Conservation (phyloP, 1,140 invertebrate species). For the Sycophaga agraensis region DNA sequence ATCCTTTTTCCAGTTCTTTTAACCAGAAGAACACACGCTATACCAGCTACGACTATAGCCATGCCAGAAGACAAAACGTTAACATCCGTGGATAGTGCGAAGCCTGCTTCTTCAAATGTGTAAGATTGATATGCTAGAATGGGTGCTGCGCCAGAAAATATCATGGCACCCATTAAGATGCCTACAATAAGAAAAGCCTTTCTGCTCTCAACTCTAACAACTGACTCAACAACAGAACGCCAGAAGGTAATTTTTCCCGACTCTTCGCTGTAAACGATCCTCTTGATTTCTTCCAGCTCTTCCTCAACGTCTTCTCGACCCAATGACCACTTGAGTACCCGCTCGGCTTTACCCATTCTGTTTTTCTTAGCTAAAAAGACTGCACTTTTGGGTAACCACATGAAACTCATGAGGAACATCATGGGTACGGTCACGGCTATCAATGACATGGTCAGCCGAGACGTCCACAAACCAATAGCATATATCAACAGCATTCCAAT, state of each 20-base stretch:
- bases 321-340: conserved; percentile 65
- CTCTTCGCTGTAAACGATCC: conserved; percentile 60
- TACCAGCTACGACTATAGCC: conserved; percentile 75
- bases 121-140: conserved; percentile 81
- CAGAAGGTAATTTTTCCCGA: conserved; percentile 44
- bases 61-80: conserved; percentile 78
- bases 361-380: conserved; percentile 50
- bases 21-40: conserved; percentile 69
- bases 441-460: conserved; percentile 51
- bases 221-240: conserved; percentile 55
- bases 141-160: conserved; percentile 78
- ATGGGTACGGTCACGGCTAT: conserved; percentile 52
- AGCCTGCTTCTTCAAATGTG: conserved; percentile 75
- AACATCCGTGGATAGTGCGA: conserved; percentile 63
- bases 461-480: conserved; percentile 52
- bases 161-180: conserved; percentile 77
- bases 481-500: conserved; percentile 63
- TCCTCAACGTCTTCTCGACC: conserved; percentile 60
- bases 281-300: conserved; percentile 64
- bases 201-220: conserved; percentile 61
- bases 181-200: conserved; percentile 73
- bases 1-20: conserved; percentile 74
- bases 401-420: conserved; percentile 54
- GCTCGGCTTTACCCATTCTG: conserved; percentile 56
- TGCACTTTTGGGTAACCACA: conserved; percentile 58